A percentile compares a stretch with the other conserved stretches of the same genome.
Conservation (phyloP, 2,797 vertebrate genomes). For the Protonibea diacanthus region DNA sequence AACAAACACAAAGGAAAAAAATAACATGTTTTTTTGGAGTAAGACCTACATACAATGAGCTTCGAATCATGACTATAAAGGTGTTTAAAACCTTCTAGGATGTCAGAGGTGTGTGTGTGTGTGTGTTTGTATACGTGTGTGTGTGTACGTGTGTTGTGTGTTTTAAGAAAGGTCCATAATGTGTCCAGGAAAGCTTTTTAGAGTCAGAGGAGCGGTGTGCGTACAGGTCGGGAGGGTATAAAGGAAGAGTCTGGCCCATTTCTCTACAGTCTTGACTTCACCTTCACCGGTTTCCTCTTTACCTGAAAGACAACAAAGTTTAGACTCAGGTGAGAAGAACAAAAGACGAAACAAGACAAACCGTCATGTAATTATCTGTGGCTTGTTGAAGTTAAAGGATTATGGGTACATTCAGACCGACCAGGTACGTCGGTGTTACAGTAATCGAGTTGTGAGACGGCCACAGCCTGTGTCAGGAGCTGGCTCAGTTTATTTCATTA, state of each 20-base stretch:
- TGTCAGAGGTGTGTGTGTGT: conserved; percentile 63
- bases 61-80: conserved; percentile 87
- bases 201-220: conserved; percentile 86
- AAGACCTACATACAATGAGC: conserved; percentile 87
- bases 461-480: too few species aligned
- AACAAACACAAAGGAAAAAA: conserved; percentile 81
- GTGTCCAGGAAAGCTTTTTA: conserved; percentile 88
- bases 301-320: conserved; percentile 85
- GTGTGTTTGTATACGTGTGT: conserved; percentile 16
- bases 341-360: not conserved
- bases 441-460: too few species aligned
- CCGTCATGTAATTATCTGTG: not conserved
- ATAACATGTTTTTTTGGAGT: conserved; percentile 81
- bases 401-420: not conserved
- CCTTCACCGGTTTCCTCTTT: conserved; percentile 87
- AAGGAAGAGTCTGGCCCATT: conserved; percentile 77
- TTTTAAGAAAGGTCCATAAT: conserved; percentile 81
- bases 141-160: conserved; percentile 28
- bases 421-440: too few species aligned
- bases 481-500: too few species aligned
- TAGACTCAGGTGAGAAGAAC: not conserved
- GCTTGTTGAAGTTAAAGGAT: not conserved
- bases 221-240: conserved; percentile 81
- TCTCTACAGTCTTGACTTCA: conserved; percentile 83
- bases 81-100: conserved; percentile 87